These are phyloP conservation scores for Brenthis hecate DNA, from an alignment of 2,888 invertebrate species.

Conservation along the genomic window DNA sequence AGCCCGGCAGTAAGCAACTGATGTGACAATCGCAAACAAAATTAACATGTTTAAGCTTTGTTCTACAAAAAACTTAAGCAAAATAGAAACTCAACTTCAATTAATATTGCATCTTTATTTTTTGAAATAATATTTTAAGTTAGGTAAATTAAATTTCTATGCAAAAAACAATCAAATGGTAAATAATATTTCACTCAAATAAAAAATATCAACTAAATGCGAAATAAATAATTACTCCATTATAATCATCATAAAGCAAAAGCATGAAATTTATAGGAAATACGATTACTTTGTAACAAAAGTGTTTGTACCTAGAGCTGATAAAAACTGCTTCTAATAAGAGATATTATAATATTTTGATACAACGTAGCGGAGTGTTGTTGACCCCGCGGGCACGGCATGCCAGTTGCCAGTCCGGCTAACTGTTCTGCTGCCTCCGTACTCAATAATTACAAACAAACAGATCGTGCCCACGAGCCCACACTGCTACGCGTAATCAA, in stretches of 20 bases:
- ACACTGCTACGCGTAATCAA: constrained; percentile 40
- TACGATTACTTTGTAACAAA: constrained; percentile 6
- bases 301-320: constrained; percentile 6
- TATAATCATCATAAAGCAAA: background rate
- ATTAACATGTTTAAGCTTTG: constrained; percentile 41
- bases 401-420: constrained; percentile 27
- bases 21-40: constrained; percentile 55
- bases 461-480: constrained; percentile 14
- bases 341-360: constrained; percentile 20
- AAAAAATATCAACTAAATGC: background rate
- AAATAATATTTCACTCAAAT: background rate
- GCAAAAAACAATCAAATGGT: background rate
- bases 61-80: constrained; percentile 29
- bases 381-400: constrained; percentile 41
- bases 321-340: constrained; percentile 20
- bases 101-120: background rate
- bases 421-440: constrained; percentile 28
- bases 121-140: background rate
- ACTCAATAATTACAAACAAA: constrained; percentile 32
- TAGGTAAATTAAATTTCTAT: background rate
- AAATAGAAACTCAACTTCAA: background rate
- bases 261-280: background rate
- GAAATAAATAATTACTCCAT: background rate
- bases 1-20: constrained; percentile 58
- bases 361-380: constrained; percentile 35